phyloP scores from a whole-genome alignment of 2,113 vertebrate species.

The Sclerurus mexicanus region DNA sequence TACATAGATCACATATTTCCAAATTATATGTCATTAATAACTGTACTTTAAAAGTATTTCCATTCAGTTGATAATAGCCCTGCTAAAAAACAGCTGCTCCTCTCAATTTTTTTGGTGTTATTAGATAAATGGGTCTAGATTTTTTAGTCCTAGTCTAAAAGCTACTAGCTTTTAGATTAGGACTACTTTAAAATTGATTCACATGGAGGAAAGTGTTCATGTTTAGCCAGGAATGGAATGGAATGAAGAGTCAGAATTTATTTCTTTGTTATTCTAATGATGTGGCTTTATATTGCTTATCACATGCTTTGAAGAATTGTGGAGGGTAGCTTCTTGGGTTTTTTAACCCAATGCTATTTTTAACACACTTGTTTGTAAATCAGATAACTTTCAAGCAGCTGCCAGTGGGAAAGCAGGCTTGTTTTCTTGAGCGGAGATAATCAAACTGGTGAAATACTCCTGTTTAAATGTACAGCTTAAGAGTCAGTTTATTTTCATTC shows the following conservation, averaged over 20 bases:
- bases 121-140: background rate
- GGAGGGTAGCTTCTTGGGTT: background rate
- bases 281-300: background rate
- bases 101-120: background rate
- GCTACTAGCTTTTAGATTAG: background rate
- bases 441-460: background rate
- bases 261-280: background rate
- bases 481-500: background rate
- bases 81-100: background rate
- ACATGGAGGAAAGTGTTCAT: background rate
- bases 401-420: background rate
- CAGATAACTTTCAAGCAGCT: background rate
- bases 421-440: background rate
- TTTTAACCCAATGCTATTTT: background rate
- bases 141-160: no score
- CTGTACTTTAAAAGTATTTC: background rate
- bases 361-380: background rate
- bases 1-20: background rate
- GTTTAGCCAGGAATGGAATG: background rate
- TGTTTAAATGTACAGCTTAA: background rate
- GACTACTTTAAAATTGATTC: background rate
- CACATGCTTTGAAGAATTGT: background rate
- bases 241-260: background rate
- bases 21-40: background rate
- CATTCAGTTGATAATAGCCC: background rate